Base-by-base conservation (phyloP, 2,113 vertebrate genomes). In the Callipepla californica region DNA sequence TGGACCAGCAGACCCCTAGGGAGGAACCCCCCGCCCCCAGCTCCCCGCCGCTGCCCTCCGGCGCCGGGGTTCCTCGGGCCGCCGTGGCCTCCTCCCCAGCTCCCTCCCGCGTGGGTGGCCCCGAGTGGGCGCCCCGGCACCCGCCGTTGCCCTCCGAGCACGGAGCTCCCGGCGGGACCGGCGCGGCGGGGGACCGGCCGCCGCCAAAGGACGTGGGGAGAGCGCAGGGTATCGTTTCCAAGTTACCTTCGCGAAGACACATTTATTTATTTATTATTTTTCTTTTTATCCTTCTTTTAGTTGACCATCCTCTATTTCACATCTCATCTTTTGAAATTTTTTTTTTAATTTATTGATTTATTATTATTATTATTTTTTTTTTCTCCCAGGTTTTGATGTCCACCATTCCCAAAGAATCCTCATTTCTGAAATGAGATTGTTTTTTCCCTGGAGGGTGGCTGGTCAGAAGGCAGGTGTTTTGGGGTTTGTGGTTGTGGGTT, bases 381-480 rank as follows among this genome's bases (percentile, higher is more conserved):
- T 91, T 79, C 67, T 92, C 75, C 45, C 80, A 82, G 25, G 74
- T 50, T 80, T 80, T 83, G 30, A 88, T 85, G 36, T 51, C 84
- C 58, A 45, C 79, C 95, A 57, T 80, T 94, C 36, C 58, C 55
- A 76, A 51, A 91, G 53, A 89, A 45, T 85, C 93, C 93, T 93
- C 85, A 70, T 85, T 80, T 93, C 34, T 92, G 74, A 94, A 92
- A 96, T 80, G 85, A 51, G 80, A 40, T 85, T 70, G 69, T 89
- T 94, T 73, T 96, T 96, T 96, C 90, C 85, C 69, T 66, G 67
- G 83, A 89, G 67, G 34, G 74, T 57, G 61, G 75, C 72, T 94
- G 92, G 94, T 95, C 90, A 90, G 66, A 73, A 95, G 96, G 96
- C 96, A 95, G 95, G 77, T 85, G 80, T 75, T 87, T 48, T 8